These are phyloP conservation scores for Meloidogyne floridensis DNA, from an alignment of 1,140 invertebrate species.

Conservation along the genomic window DNA sequence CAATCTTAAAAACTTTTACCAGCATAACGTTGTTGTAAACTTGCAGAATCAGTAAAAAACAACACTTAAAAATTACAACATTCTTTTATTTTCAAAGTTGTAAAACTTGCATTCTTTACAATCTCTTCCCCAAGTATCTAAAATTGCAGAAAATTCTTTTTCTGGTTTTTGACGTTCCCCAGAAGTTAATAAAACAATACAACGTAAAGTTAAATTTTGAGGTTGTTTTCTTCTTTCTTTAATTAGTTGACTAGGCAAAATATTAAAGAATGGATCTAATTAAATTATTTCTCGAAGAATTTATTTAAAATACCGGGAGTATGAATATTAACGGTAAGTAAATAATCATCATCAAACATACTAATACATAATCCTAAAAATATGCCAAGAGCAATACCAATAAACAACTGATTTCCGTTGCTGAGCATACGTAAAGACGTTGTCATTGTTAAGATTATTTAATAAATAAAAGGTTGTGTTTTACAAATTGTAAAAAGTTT, in stretches of 20 bases:
- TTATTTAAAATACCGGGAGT: neutral
- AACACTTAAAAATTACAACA: constrained; percentile 8
- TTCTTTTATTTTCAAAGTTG: neutral
- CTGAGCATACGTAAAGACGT: constrained; percentile 4
- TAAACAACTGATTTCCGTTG: neutral
- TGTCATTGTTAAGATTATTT: neutral
- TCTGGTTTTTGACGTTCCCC: constrained; percentile 4
- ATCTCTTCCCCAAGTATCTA: constrained; percentile 20
- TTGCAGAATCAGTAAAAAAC: constrained; percentile 23
- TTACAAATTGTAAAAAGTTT: too few relatives aligned
- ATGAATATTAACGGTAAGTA: neutral
- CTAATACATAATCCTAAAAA: constrained; percentile 24
- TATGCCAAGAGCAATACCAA: constrained; percentile 22
- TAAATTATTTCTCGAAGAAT: neutral
- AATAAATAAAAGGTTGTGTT: too few relatives aligned
- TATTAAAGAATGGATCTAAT: constrained; percentile 10
- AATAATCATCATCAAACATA: constrained; percentile 6
- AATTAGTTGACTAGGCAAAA: constrained; percentile 16
- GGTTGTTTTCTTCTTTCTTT: neutral
- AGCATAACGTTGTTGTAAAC: constrained; percentile 22
- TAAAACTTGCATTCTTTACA: constrained; percentile 28
- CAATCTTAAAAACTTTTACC: constrained; percentile 6
- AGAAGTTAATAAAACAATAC: constrained; percentile 16
- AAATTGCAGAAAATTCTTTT: constrained; percentile 19
- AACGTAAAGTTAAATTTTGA: neutral